A percentile compares a stretch with the other conserved stretches of the same genome.
phyloP scores from a whole-genome alignment of 2,888 invertebrate genomes.

The Crossocerus cetratus region DNA sequence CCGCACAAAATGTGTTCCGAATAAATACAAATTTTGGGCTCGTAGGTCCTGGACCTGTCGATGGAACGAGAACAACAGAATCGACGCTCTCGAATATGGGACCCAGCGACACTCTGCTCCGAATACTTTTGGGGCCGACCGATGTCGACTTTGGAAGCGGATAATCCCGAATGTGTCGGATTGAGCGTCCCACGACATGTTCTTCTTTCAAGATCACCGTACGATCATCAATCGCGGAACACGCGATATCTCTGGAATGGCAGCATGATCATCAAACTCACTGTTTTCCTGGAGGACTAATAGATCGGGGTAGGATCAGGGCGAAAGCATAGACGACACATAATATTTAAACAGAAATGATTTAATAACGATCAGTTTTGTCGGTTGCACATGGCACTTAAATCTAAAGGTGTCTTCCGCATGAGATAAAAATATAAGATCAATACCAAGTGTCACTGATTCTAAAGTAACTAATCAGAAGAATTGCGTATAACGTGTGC shows the following conservation, averaged over 20 bases:
- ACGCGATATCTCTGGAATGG: conserved; percentile 70
- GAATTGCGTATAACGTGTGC: too few species aligned
- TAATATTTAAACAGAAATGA: background rate
- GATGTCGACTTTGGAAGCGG: conserved; percentile 55
- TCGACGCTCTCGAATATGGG: conserved; percentile 72
- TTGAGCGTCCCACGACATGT: conserved; percentile 72
- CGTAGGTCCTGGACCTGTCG: conserved; percentile 63
- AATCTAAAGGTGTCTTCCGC: too few species aligned
- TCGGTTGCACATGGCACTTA: too few species aligned
- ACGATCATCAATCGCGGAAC: background rate
- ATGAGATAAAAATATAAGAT: too few species aligned
- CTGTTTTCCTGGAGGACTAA: conserved; percentile 64
- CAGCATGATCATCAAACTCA: conserved; percentile 71
- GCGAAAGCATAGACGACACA: background rate
- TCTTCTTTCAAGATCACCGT: conserved; percentile 53
- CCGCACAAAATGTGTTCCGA: background rate
- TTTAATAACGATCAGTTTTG: background rate
- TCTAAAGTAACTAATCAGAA: too few species aligned
- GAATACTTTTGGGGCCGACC: conserved; percentile 76
- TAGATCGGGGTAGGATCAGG: background rate
- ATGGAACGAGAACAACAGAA: conserved; percentile 55
- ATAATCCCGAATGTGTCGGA: conserved; percentile 76
- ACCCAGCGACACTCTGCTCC: conserved; percentile 74
- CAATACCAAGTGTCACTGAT: too few species aligned
- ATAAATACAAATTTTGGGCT: background rate